phyloP scores from a whole-genome alignment of 2,797 vertebrate genomes.

The Setipinna tenuifilis region DNA sequence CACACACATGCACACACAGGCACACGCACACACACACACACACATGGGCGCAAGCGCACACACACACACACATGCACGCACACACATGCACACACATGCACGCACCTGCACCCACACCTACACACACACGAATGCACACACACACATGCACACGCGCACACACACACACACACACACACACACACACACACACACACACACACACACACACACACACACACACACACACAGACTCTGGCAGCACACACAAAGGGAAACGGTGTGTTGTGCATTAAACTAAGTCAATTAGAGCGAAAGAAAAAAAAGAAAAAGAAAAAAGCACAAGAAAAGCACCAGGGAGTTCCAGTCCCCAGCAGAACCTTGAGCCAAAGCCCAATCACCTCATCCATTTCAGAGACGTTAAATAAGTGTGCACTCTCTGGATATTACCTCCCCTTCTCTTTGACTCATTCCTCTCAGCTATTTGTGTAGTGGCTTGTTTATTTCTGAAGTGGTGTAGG shows the following conservation, averaged over 20 bases:
- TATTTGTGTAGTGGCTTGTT: background rate
- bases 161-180: no score
- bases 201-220: no score
- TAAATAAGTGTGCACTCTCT: background rate
- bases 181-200: no score
- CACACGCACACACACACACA: no score
- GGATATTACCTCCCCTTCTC: background rate
- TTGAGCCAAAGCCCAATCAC: conserved; percentile 24
- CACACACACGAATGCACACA: no score
- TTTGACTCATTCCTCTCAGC: background rate
- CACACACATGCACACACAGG: background rate
- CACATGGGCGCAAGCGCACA: no score
- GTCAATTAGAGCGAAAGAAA: conserved; percentile 34
- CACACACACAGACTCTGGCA: background rate
- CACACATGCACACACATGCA: no score
- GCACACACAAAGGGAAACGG: conserved; percentile 30
- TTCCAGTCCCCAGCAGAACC: conserved; percentile 29
- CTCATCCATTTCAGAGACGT: conserved; percentile 6
- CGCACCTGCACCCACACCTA: background rate
- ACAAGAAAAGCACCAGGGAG: conserved; percentile 36
- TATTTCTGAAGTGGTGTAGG: background rate
- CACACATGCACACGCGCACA: no score
- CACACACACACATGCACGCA: no score
- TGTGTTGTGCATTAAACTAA: conserved; percentile 42
- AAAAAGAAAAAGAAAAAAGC: background rate